Conservation (phyloP, 2,113 vertebrate species). For the Scopus umbretta region DNA sequence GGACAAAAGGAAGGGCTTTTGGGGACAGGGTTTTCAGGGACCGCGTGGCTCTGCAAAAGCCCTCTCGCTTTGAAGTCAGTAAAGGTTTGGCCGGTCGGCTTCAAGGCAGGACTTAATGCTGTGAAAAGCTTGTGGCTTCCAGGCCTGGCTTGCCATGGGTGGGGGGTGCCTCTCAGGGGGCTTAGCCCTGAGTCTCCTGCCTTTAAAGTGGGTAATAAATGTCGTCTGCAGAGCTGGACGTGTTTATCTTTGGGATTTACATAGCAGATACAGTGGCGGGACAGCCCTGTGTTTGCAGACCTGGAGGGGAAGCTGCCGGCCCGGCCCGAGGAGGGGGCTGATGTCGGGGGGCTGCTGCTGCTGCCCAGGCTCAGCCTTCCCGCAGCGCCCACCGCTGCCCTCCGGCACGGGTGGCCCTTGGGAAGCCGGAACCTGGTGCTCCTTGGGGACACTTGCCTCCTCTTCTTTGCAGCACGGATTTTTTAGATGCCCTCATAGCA, state of each 20-base stretch:
- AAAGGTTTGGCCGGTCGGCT: fast-evolving
- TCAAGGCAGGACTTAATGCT: neutral
- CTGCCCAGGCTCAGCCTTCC: neutral
- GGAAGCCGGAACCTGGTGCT: neutral
- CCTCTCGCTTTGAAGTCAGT: neutral
- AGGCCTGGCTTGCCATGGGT: neutral
- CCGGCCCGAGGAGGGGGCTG: neutral
- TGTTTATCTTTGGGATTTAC: conserved; percentile 59
- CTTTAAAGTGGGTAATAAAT: conserved; percentile 51
- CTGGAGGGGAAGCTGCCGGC: neutral
- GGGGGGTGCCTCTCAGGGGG: neutral
- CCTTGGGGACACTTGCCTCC: fast-evolving
- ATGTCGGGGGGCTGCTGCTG: neutral
- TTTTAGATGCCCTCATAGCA: fast-evolving
- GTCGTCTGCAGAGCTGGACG: conserved; percentile 25
- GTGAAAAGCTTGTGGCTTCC: neutral
- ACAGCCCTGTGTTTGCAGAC: neutral
- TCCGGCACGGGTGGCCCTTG: neutral
- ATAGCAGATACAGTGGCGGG: neutral
- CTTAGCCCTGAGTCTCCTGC: neutral
- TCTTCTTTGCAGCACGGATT: fast-evolving
- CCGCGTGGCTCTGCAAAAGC: neutral
- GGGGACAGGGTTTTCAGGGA: neutral
- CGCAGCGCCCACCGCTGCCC: neutral
- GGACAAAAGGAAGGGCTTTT: neutral